Evolutionary conservation across 2,797 vertebrate genomes (phyloP), one percentile per base, ranked within the genome.

Genomic region (Thalassophryne amazonica): DNA sequence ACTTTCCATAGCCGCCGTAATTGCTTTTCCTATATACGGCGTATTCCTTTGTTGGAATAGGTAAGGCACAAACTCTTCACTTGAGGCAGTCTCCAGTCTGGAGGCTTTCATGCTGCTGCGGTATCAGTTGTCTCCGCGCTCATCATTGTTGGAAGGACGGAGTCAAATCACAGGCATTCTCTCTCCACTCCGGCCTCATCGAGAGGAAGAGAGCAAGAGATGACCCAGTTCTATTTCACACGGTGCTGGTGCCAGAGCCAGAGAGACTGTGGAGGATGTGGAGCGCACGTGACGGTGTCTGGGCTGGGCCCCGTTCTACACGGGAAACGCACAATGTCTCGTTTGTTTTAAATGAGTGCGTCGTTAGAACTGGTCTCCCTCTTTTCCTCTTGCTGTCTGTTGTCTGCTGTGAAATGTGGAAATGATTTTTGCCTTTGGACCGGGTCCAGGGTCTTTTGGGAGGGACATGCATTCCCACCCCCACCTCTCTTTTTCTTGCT

Each of bases 401-500:
- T 86, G 84, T 87, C 83, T 87, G 81, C 80, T 54, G 74, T 76
- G 77, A 89, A 92, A 91, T 90, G 86, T 94, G 91, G 87, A 91
- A 92, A 87, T 86, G 85, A 91, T 92, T 92, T 93, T 89, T 89
- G 77, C 78, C 31, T 71, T 87, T 92, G 92, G 91, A 86, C 58
- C 60, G 7, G 22, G 51, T 83, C 88, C 85, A 80, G 76, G 78
- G 66, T 49, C 80, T 89, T 90, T 90, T 84, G 83, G 80, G 88
- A 86, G 63, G 63, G 76, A 76, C 77, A 64, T 58, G 60, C 61
- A 80, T 77, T 65, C 43, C 42, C 27, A n/a, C 24, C 32, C 35
- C 27, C 13, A 15, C 32, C 41, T 38, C 40, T 42, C 23, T 39
- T 32, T 48, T 34, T 65, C 31, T 37, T 39, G 37, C 51, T 30